Evolutionary conservation across 2,113 vertebrate species (phyloP), one percentile per base, ranked within the genome.

Genomic region (Seriola rivoliana): DNA sequence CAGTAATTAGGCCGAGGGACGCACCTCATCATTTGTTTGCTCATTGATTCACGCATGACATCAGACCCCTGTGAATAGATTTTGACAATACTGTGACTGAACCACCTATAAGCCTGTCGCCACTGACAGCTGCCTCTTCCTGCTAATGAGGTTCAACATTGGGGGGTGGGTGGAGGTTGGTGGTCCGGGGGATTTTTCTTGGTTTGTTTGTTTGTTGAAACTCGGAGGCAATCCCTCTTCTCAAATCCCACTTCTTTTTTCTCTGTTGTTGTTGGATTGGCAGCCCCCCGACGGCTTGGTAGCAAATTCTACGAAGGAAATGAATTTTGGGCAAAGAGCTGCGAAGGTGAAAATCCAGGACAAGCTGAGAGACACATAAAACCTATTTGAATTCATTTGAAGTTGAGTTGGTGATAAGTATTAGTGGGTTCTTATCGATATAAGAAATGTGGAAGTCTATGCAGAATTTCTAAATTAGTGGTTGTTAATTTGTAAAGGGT

Each of bases 1-100:
- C 25, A 57, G 9, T 46, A 52, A 63, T 8, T 40, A 8, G 38
- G 62, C 16, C 50, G 21, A 16, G 14, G 34, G 19, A 3, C 36
- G 29, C 42, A 46, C 23, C 10, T 42, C 52, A 21, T 42, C 6
- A 14, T 57, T 55, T 38, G 23, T 36, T 13, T 40, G 16, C 13
- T 48, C 29, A 83, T 52, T 78, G 73, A 83, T 67, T 60, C 3
- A 8, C 14, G 14, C 25, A 7, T 46, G 25, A 71, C 17, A 48
- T 42, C 8, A 52, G 19, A 19, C 38, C 36, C 17, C 1, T 25
- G 44, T 21, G 36, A 46, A 44, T 46, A 14, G 34, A 36, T 50
- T 83, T 50, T 64, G 3, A 57, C n/a, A 48, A 34, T 32, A 21
- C 34, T 19, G 11, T 66, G 40, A 59, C 23, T 8, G 1, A 32